Evolutionary conservation across 2,888 invertebrate genomes (phyloP), one percentile per base, ranked within the genome.

Genomic region (Pseudococcus longispinus): DNA sequence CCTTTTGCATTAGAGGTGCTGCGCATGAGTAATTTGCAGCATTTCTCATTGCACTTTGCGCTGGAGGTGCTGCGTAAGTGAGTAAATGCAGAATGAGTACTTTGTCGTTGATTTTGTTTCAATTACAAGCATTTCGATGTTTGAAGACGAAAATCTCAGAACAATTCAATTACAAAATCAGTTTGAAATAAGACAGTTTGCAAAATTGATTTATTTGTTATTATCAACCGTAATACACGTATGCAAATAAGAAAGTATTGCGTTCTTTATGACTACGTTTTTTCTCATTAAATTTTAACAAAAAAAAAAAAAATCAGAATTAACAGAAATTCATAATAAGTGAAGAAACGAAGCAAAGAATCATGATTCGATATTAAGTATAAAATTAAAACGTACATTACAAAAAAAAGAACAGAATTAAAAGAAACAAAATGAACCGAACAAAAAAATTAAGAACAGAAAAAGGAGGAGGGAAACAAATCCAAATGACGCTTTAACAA

Each of bases 171-270:
- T 2, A 9, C 9, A 44, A 1, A 44, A 44, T 44, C 13, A 44
- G 2, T 70, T 29, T n/a, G 20, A 42, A 77, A 77, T 42, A 77
- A 42, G 42, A 77, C 42, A 20, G 20, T 77, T 77, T 77, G 77
- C 77, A 77, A 77, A 77, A 77, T 42, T 77, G 42, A 77, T 37
- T 77, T 77, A 37, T n/a, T 77, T 77, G 77, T 77, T 77, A 74
- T 77, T 77, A 37, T 77, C 77, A 77, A 77, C 42, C 37, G 42
- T 77, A 77, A 77, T 42, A 77, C 77, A 77, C 77, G 20, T 42
- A 77, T 77, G 77, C 77, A 77, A 77, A 42, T 77, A 42, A 77
- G 77, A 77, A 77, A 77, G 29, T 77, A 77, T 77, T 77, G 77
- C 77, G 77, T 77, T 42, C 32, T 18, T 74, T 42, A 37, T 77